These are phyloP conservation scores for Cavia aperea DNA, from an alignment of 2,113 vertebrate genomes.

Conservation along the genomic window DNA sequence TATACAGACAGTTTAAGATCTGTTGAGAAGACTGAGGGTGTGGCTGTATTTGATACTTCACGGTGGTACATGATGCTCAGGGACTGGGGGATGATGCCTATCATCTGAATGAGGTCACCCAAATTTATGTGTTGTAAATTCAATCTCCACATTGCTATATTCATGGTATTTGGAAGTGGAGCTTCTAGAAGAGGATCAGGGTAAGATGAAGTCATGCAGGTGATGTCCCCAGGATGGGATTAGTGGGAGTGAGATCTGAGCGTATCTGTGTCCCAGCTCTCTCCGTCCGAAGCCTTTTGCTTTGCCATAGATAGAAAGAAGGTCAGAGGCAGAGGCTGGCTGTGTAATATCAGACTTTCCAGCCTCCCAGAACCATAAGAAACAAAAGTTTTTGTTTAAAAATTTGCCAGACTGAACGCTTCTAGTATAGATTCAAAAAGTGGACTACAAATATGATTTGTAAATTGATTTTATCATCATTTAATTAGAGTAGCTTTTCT, in stretches of 20 bases:
- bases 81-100: neutral
- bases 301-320: neutral
- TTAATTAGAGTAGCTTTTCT: neutral
- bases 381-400: neutral
- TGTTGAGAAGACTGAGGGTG: neutral
- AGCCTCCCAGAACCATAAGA: neutral
- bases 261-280: neutral
- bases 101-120: neutral
- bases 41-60: neutral
- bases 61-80: neutral
- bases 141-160: neutral
- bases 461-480: neutral
- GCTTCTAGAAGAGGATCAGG: neutral
- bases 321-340: neutral
- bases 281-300: neutral
- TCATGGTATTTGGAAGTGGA: neutral
- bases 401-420: neutral
- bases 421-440: neutral
- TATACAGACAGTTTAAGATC: neutral
- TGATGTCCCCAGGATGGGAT: neutral
- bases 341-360: too few species aligned
- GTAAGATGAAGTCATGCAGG: neutral
- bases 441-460: neutral
- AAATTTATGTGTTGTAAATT: neutral
- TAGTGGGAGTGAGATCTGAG: neutral